Conservation (phyloP, 2,797 vertebrate genomes). For the Lophotriccus pileatus region DNA sequence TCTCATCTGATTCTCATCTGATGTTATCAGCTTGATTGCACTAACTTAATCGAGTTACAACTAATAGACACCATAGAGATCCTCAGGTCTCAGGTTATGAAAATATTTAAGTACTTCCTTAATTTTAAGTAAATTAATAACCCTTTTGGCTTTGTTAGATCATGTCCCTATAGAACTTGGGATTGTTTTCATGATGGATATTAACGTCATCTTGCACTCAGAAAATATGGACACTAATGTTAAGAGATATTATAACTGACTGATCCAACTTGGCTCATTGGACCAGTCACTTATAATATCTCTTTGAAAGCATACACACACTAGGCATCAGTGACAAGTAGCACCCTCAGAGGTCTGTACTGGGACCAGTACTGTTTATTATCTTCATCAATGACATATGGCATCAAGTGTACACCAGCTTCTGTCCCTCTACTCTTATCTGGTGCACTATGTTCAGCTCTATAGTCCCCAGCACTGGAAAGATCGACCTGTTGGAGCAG, state of each 20-base stretch:
- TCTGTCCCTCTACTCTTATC: neutral
- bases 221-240: neutral
- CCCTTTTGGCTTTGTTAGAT: neutral
- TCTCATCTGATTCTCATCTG: neutral
- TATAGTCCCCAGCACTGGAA: neutral
- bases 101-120: neutral
- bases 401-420: neutral
- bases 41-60: neutral
- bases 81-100: neutral
- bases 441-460: neutral
- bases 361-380: neutral
- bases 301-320: neutral
- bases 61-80: neutral
- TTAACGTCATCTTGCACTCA: neutral
- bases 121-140: neutral
- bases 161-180: neutral
- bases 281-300: too few species aligned
- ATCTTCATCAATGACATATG: neutral
- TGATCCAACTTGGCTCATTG: rapidly evolving
- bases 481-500: neutral
- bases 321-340: neutral
- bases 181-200: neutral
- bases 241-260: neutral
- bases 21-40: neutral
- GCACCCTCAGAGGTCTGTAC: neutral